A percentile compares a stretch with the other conserved stretches of the same genome.
These are phyloP conservation scores for Opisthograptis luteolata DNA, from an alignment of 2,888 invertebrate species.

Conservation along the genomic window DNA sequence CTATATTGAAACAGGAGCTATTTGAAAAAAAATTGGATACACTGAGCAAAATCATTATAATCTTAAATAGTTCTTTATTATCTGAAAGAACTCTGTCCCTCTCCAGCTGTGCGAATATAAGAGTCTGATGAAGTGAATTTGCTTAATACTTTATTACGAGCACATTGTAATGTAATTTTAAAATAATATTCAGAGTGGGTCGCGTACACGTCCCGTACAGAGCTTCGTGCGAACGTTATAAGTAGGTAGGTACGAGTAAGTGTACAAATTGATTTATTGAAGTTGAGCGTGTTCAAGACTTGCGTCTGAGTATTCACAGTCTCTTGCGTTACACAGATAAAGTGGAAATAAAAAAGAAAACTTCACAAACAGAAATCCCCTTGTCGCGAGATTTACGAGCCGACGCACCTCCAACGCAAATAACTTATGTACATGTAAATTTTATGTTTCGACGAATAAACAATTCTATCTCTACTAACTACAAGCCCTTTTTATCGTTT, in stretches of 20 bases:
- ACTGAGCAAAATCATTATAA: too few relatives aligned
- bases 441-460: conserved; percentile 69
- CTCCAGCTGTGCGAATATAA: too few relatives aligned
- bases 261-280: conserved; percentile 84
- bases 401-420: conserved; percentile 76
- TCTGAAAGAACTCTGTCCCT: too few relatives aligned
- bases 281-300: conserved; percentile 77
- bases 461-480: conserved; percentile 38
- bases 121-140: conserved; percentile 16
- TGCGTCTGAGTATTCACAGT: conserved; percentile 80
- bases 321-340: conserved; percentile 79
- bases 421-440: conserved; percentile 79
- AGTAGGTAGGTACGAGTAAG: conserved; percentile 67
- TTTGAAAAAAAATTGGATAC: too few relatives aligned
- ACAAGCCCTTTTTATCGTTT: conserved; percentile 25
- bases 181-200: conserved; percentile 63
- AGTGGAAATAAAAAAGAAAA: conserved; percentile 82
- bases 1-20: too few relatives aligned
- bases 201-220: conserved; percentile 69
- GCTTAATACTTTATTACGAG: conserved; percentile 31
- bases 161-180: conserved; percentile 54
- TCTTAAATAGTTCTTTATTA: too few relatives aligned
- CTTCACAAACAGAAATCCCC: conserved; percentile 83
- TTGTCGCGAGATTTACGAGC: conserved; percentile 82
- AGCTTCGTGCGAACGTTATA: conserved; percentile 66